Conservation (phyloP, 2,888 invertebrate genomes). For the Drosophila maculinotata region DNA sequence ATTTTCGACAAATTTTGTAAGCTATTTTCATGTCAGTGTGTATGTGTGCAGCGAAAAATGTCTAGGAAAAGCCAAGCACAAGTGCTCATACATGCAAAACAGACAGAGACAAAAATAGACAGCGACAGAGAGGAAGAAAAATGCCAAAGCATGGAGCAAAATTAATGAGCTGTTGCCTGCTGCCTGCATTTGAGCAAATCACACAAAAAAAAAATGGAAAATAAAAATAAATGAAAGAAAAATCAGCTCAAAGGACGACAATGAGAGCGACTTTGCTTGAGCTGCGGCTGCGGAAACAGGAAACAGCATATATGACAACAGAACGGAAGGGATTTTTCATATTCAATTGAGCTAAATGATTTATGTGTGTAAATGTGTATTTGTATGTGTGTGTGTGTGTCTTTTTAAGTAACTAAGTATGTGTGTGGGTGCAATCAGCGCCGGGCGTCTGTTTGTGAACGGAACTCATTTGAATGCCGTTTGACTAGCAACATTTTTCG, state of each 20-base stretch:
- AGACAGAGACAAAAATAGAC: conserved; percentile 13
- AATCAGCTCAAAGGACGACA: conserved; percentile 48
- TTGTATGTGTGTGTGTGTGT: conserved; percentile 8
- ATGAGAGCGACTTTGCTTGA: conserved; percentile 51
- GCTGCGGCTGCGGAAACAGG: conserved; percentile 77
- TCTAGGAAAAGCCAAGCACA: conserved; percentile 45
- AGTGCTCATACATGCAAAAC: conserved; percentile 45
- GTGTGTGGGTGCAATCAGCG: conserved; percentile 62
- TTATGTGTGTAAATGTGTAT: conserved; percentile 60
- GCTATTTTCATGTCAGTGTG: conserved; percentile 47
- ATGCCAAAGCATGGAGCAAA: conserved; percentile 60
- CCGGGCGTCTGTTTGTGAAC: conserved; percentile 58
- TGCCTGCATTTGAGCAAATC: conserved; percentile 60
- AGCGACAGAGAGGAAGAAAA: conserved; percentile 13
- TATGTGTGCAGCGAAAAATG: conserved; percentile 47
- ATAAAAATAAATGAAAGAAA: conserved; percentile 31
- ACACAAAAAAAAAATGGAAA: conserved; percentile 28
- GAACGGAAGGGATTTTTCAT: conserved; percentile 83
- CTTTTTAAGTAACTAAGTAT: conserved; percentile 11
- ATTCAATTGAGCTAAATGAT: conserved; percentile 81
- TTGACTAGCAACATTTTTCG: conserved; percentile 59
- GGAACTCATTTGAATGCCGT: conserved; percentile 77
- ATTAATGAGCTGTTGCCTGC: conserved; percentile 75
- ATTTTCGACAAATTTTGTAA: conserved; percentile 46
- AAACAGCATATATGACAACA: conserved; percentile 83